Base-by-base conservation (phyloP, 1,140 invertebrate species). In the Drosophila murphyi region DNA sequence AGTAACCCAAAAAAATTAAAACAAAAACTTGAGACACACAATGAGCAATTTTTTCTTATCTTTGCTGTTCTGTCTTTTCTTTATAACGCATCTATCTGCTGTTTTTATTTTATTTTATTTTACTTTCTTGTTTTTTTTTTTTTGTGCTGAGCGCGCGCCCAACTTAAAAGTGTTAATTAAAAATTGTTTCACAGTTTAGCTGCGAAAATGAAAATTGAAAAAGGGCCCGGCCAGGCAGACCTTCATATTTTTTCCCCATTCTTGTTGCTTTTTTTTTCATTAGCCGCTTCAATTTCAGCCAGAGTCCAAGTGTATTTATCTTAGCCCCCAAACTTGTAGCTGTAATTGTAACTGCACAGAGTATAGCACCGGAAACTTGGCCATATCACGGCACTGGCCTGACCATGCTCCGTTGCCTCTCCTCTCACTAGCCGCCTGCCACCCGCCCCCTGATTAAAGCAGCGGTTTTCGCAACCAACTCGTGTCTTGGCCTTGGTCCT, bases 161-260 rank as follows among this genome's bases (percentile, higher is more conserved):
- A 90, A 88, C 88, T 91, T 83, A 86, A 91, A 91, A 91, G 88
- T 91, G 88, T 91, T 91, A 91, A 91, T 91, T 91, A 91, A 91
- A 91, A 91, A 91, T 91, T 91, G 88, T 91, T 91, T 91, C 88
- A 91, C 88, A 91, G 88, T 91, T 91, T 91, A 91, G 88, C 88
- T 91, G 88, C 80, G 88, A 91, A 91, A 91, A 91, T 88, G 88
- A 91, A 89, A 91, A 91, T 88, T 91, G 88, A 85, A 91, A 91
- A 88, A 80, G 83, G 83, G 79, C 74, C 71, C 60, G 68, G 56
- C 65, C 51, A 83, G 56, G 50, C 64, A 64, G 63, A 82, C 71
- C 88, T 75, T 87, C 82, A 80, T 86, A 75, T 67, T 77, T 73
- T 76, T 59, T 76, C 57, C 20, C 56, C 43, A 47, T 70, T 86